Percentiles rank a stretch among this genome's conserved stretches.
phyloP scores from a whole-genome alignment of 2,888 invertebrate species.

The Ashinkailepas kermadecensis region DNA sequence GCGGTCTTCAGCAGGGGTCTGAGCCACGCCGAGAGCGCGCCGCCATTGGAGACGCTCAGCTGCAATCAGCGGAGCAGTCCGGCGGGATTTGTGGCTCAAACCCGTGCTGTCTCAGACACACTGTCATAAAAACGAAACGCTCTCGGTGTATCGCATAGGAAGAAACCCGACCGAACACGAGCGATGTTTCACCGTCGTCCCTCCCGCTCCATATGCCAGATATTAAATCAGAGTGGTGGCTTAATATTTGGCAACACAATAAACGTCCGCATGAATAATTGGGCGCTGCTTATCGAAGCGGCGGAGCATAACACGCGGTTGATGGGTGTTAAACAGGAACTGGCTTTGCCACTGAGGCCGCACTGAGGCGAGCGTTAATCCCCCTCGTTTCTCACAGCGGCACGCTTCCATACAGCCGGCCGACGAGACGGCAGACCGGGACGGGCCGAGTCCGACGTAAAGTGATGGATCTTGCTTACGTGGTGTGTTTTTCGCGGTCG shows the following conservation, averaged over 20 bases:
- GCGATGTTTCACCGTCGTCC: too few species aligned
- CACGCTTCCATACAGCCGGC: too few species aligned
- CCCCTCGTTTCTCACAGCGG: too few species aligned
- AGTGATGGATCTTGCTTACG: constrained; percentile 13
- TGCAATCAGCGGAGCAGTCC: not conserved
- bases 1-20: not conserved
- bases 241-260: not conserved
- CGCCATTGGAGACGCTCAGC: not conserved
- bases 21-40: not conserved
- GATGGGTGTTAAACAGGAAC: not conserved
- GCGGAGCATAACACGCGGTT: not conserved
- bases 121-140: not conserved
- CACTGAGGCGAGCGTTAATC: too few species aligned
- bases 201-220: too few species aligned
- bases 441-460: not conserved
- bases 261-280: not conserved
- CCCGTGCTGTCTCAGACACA: not conserved
- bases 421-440: too few species aligned
- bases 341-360: too few species aligned
- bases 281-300: not conserved
- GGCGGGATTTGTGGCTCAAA: not conserved
- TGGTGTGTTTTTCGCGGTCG: not conserved
- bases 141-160: not conserved
- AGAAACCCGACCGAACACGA: not conserved
- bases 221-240: not conserved